Evolutionary conservation across 2,797 vertebrate species (phyloP).

Genomic region (Lepilemur ruficaudatus): DNA sequence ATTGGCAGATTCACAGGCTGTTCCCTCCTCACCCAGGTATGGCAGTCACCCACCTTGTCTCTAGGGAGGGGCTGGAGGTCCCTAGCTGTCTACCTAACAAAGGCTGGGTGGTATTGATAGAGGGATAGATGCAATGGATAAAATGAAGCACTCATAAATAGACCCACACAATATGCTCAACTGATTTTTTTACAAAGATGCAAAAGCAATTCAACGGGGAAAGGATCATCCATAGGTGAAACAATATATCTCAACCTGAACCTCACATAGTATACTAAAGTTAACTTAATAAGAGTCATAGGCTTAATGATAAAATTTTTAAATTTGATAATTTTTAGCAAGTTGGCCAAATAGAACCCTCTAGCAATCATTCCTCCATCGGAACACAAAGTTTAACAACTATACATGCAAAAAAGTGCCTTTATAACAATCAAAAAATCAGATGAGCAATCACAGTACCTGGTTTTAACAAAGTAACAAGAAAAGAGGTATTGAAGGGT

Average conservation of each 20-base stretch:
- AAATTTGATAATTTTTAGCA: background rate
- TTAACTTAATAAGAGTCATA: background rate
- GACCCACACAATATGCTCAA: background rate
- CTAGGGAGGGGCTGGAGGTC: too few relatives aligned
- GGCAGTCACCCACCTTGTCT: too few relatives aligned
- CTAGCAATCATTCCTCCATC: background rate
- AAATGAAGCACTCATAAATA: background rate
- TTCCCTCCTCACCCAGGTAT: too few relatives aligned
- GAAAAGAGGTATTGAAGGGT: background rate
- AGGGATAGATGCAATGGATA: background rate
- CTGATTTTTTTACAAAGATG: background rate
- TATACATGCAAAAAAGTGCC: background rate
- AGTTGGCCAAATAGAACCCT: background rate
- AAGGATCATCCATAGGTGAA: background rate
- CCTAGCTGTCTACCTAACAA: too few relatives aligned
- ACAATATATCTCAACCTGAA: background rate
- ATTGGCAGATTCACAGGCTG: too few relatives aligned
- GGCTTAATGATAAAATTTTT: background rate
- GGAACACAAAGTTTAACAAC: background rate
- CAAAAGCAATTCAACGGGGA: background rate
- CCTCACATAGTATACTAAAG: background rate
- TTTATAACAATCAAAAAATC: background rate
- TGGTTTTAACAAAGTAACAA: background rate
- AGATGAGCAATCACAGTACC: background rate
- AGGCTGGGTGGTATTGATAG: background rate